Conservation (phyloP, 2,888 invertebrate species). For the Meandrusa payeni region DNA sequence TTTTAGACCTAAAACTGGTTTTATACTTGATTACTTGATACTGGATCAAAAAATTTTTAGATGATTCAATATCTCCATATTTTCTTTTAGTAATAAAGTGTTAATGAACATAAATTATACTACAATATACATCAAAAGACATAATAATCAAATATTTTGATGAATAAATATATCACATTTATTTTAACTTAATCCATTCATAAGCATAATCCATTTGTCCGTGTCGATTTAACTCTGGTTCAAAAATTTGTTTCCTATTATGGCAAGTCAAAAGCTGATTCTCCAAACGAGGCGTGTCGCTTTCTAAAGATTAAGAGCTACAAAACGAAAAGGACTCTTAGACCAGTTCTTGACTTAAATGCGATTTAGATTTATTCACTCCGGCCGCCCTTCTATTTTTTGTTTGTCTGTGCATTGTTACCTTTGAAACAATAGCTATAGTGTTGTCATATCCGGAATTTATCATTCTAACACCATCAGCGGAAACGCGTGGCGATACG, state of each 20-base stretch:
- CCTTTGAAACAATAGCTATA: constrained; percentile 68
- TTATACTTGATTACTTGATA: too few species aligned
- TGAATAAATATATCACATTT: too few species aligned
- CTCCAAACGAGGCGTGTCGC: constrained; percentile 18
- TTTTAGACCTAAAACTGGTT: too few species aligned
- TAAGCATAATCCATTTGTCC: constrained; percentile 3
- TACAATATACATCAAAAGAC: too few species aligned
- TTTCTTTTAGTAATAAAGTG: too few species aligned
- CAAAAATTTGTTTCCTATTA: constrained; percentile 10
- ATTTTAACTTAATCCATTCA: too few species aligned
- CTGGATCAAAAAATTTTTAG: too few species aligned
- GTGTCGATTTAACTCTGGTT: constrained; percentile 6
- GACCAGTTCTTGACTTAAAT: constrained; percentile 60
- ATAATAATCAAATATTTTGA: too few species aligned
- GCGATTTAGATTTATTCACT: constrained; percentile 73
- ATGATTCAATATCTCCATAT: too few species aligned
- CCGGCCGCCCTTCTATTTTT: constrained; percentile 50
- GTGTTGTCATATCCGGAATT: constrained; percentile 73
- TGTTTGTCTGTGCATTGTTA: constrained; percentile 71
- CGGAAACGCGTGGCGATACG: constrained; percentile 74
- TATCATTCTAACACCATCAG: constrained; percentile 76
- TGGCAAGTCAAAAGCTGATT: constrained; percentile 18
- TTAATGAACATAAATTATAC: too few species aligned
- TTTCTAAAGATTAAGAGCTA: constrained; percentile 23
- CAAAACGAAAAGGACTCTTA: constrained; percentile 37